Evolutionary conservation across 2,797 vertebrate genomes (phyloP), one percentile per base, ranked within the genome.

Genomic region (Parauchenoglanis punctatus): DNA sequence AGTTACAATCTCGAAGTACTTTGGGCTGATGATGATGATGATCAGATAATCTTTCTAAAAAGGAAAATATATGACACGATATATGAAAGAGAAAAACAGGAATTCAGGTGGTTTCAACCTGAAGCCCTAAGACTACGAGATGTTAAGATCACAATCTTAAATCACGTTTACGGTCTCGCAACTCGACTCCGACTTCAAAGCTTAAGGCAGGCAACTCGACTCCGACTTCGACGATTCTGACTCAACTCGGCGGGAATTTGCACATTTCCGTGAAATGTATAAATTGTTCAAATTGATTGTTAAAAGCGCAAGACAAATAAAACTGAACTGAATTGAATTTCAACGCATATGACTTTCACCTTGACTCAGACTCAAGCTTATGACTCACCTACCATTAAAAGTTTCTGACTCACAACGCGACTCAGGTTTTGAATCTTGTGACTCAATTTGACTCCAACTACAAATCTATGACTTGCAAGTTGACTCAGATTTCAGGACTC

Each of bases 1-100:
- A 0, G 95, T 96, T 77, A 96, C 96, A 0, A 95, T 95, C 89
- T 96, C 92, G 2, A 95, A 93, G 91, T 97, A 97, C 90, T 96
- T 97, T 1, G 96, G 96, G 86, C 96, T 96, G 93, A 97, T 96
- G 89, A 96, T 94, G 90, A 97, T 96, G 92, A 97, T 96, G 91
- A 97, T 96, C 92, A 97, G 91, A 80, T 96, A 97, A 65, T 96
- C 96, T 90, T 96, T 97, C 89, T 91, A 63, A 65, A 75, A 56
- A 67, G 20, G n/a, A 63, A 81, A 81, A 81, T 23, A 63, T 13
- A 23, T 20, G 6, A 72, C 13, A 25, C 20, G 46, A 2, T 2
- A 25, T 18, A 18, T 8, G 4, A 68, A 31, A 67, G 63, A 3
- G 23, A 46, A 73, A 44, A 44, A 46, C 68, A 70, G 31, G 17